phyloP scores from a whole-genome alignment of 64 coral and sea anemone genomes.

The Orbicella faveolata region DNA sequence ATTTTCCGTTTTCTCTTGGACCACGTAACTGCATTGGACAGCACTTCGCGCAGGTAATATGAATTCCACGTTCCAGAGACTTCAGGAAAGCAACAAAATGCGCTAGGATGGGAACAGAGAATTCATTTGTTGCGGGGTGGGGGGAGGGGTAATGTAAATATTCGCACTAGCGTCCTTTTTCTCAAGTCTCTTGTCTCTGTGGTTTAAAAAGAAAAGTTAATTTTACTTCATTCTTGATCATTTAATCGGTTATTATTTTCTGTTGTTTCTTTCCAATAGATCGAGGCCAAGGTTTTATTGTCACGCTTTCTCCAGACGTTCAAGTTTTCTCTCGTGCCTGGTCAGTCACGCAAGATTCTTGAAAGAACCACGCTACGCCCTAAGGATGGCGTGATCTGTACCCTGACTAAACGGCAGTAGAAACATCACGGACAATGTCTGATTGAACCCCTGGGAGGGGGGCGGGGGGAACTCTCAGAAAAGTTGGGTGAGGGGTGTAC shows the following conservation, averaged over 20 bases:
- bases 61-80: too few species aligned
- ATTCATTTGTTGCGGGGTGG: too few species aligned
- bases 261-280: conserved; percentile 17
- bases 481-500: too few species aligned
- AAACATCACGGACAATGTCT: neutral
- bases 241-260: neutral
- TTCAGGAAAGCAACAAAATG: too few species aligned
- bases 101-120: too few species aligned
- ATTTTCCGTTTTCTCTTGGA: conserved; percentile 60
- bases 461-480: too few species aligned
- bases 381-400: conserved; percentile 51
- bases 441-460: too few species aligned
- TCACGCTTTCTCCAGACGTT: conserved; percentile 64
- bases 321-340: conserved; percentile 45
- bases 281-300: conserved; percentile 63
- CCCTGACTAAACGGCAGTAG: conserved; percentile 5
- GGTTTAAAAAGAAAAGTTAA: too few species aligned
- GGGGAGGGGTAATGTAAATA: too few species aligned
- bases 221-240: too few species aligned
- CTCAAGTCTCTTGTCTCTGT: too few species aligned
- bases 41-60: conserved; percentile 59
- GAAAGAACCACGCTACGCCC: conserved; percentile 32
- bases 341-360: conserved; percentile 33
- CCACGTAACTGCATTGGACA: conserved; percentile 70
- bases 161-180: too few species aligned